These are phyloP conservation scores for Chrysoperla carnea DNA, from an alignment of 1,140 invertebrate species.

Conservation along the genomic window DNA sequence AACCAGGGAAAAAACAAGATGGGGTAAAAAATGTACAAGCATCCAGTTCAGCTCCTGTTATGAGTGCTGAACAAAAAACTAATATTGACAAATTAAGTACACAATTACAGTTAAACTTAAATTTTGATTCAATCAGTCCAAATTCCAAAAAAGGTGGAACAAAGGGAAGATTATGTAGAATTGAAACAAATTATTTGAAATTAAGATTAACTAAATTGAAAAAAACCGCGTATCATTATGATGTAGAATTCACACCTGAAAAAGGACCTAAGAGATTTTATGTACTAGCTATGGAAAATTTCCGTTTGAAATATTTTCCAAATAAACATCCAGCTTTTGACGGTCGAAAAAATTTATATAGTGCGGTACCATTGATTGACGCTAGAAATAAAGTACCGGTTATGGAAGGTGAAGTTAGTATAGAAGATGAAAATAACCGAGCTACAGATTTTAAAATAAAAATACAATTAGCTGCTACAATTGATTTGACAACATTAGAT, in stretches of 20 bases:
- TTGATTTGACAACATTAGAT: conserved; percentile 12
- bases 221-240: conserved; percentile 24
- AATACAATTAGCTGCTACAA: conserved; percentile 28
- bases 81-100: too few species aligned
- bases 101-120: too few species aligned
- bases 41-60: too few species aligned
- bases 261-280: conserved; percentile 20
- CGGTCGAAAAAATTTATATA: conserved; percentile 46
- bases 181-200: conserved; percentile 36
- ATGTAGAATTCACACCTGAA: conserved; percentile 25
- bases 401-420: conserved; percentile 14
- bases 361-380: conserved; percentile 9
- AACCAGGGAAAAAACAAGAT: too few species aligned
- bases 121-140: neutral
- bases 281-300: conserved; percentile 17
- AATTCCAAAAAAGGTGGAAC: conserved; percentile 18
- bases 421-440: conserved; percentile 20
- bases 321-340: conserved; percentile 41
- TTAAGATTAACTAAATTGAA: conserved; percentile 26
- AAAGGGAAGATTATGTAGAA: conserved; percentile 20
- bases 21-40: too few species aligned
- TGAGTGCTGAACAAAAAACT: too few species aligned
- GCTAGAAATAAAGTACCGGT: conserved; percentile 8
- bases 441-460: conserved; percentile 35
- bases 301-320: conserved; percentile 17